Evolutionary conservation across 92 coral and sea anemone species (phyloP), one percentile per base, ranked within the genome.

Genomic region (Heliopora coerulea): DNA sequence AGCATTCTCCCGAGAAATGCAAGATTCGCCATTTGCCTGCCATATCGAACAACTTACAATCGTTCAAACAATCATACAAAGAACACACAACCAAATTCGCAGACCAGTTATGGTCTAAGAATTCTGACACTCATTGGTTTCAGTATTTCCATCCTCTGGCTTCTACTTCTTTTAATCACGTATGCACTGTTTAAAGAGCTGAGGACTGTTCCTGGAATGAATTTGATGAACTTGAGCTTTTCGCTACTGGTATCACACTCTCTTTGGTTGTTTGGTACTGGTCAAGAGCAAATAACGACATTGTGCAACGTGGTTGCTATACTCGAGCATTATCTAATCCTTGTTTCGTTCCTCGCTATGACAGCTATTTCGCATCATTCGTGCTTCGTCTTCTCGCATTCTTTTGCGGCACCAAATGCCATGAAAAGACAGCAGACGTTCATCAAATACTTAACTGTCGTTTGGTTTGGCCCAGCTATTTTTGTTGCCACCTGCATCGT

Each of bases 381-480:
- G 17, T 25, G 69, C 67, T 77, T 83, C n/a, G 84, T 59, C 35
- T 59, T 59, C 65, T 59, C 65, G 35, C 65, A 15, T 20, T 35
- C 65, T 59, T 25, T 59, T 11, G 14, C 35, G 1, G 65, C 32
- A 30, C n/a, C 20, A 20, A 7, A 25, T 10, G 10, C 35, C 19
- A 26, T 10, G 33, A 10, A 30, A 21, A n/a, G 58, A 17, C 65
- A 29, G 6, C 39, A 15, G 8, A 59, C 32, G 39, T 73, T 75
- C 40, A 0, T 80, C 18, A 69, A 82, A 24, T 81, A 83, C 49
- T 75, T 80, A 40, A 24, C 68, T 5, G 75, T 75, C 62, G 85
- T 86, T 28, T 88, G 95, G 96, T 39, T 82, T 32, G 49, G 69
- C 26, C 88, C 96, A 26, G 52, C 85, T 56, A 28, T 75, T 15